Evolutionary conservation across 2,113 vertebrate species (phyloP).

Genomic region (Saimiri boliviensis): DNA sequence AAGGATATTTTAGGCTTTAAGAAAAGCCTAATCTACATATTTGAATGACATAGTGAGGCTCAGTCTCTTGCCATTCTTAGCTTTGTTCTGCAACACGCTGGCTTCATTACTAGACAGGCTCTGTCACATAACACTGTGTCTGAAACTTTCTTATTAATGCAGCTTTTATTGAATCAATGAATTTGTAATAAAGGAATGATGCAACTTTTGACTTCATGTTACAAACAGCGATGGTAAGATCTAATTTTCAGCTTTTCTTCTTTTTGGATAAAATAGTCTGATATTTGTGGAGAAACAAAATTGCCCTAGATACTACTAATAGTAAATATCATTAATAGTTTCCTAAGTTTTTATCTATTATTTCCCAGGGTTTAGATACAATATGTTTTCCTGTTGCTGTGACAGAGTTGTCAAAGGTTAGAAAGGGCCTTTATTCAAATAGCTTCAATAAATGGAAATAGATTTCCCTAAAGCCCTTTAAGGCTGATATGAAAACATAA

Average conservation of each 20-base stretch:
- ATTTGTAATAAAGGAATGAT: background rate
- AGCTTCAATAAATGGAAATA: background rate
- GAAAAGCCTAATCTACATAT: background rate
- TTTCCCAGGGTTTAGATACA: background rate
- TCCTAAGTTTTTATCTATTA: background rate
- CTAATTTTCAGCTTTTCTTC: background rate
- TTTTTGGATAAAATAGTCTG: background rate
- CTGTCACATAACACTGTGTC: background rate
- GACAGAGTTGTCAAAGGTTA: background rate
- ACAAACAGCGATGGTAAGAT: background rate
- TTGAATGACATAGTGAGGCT: background rate
- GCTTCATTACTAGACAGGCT: background rate
- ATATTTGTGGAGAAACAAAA: constrained; percentile 1
- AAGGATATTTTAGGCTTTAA: background rate
- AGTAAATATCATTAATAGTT: background rate
- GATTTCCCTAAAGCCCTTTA: background rate
- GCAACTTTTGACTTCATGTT: background rate
- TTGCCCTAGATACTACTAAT: background rate
- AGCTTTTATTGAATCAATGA: background rate
- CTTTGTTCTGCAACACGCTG: background rate
- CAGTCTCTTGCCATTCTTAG: background rate
- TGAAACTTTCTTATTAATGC: background rate
- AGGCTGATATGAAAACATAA: background rate
- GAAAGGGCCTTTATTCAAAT: background rate
- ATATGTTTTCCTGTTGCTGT: background rate